Evolutionary conservation across 2,888 invertebrate genomes (phyloP).

Genomic region (Trachelus stipa): DNA sequence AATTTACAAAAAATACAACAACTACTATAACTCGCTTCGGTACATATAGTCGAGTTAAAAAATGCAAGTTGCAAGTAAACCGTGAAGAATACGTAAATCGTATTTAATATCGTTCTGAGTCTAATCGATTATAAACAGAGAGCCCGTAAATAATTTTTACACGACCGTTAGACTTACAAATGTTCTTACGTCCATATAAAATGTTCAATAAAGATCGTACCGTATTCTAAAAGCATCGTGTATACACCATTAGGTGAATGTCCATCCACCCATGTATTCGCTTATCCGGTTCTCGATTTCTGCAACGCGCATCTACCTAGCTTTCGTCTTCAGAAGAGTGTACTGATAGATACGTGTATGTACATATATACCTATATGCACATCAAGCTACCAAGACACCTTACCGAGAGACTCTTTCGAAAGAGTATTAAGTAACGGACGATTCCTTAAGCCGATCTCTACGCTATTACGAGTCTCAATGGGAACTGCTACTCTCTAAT

Average conservation of each 20-base stretch:
- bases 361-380: neutral
- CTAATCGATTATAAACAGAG: neutral
- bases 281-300: neutral
- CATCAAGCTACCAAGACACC: neutral
- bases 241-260: neutral
- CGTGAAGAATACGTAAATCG: neutral
- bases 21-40: neutral
- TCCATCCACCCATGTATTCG: neutral
- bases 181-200: neutral
- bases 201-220: neutral
- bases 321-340: neutral
- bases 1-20: neutral
- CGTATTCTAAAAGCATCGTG: neutral
- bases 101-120: neutral
- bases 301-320: neutral
- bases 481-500: constrained; percentile 6
- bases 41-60: neutral
- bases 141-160: neutral
- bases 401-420: constrained; percentile 19
- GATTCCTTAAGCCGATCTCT: constrained; percentile 7
- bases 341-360: neutral
- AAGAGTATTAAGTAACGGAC: constrained; percentile 33
- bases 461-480: neutral
- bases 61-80: neutral
- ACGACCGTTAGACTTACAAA: neutral